These are phyloP conservation scores for Azorinus chamasolen DNA, from an alignment of 2,888 invertebrate genomes.

Conservation along the genomic window DNA sequence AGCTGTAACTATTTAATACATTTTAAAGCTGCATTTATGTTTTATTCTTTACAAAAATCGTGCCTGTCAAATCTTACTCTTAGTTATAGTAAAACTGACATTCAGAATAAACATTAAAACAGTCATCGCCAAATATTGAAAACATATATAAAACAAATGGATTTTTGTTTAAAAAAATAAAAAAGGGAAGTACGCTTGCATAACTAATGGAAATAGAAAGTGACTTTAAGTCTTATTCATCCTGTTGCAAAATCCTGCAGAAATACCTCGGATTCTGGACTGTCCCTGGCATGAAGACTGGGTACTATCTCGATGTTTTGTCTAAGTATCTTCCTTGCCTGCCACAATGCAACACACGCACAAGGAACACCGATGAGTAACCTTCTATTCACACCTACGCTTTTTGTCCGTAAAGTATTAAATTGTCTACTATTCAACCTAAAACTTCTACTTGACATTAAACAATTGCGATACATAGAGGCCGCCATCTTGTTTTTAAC, in stretches of 20 bases:
- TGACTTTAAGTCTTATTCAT: too few relatives aligned
- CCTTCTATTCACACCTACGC: constrained; percentile 28
- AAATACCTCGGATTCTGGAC: constrained; percentile 16
- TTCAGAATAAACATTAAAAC: too few relatives aligned
- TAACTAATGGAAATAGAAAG: neutral
- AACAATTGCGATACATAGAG: constrained; percentile 44
- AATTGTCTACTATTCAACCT: constrained; percentile 43
- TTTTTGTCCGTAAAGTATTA: constrained; percentile 24
- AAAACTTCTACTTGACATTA: constrained; percentile 19
- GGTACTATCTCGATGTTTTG: constrained; percentile 39
- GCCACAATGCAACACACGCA: constrained; percentile 37
- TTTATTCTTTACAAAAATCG: too few relatives aligned
- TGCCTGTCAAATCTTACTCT: too few relatives aligned
- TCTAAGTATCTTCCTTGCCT: constrained; percentile 27
- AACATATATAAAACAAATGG: too few relatives aligned
- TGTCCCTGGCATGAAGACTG: constrained; percentile 42
- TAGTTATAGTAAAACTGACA: too few relatives aligned
- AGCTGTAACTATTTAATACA: too few relatives aligned
- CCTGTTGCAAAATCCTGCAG: too few relatives aligned
- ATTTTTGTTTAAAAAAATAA: too few relatives aligned
- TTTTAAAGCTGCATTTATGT: too few relatives aligned
- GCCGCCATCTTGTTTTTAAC: constrained; percentile 56
- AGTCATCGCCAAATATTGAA: too few relatives aligned
- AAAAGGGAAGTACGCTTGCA: too few relatives aligned
- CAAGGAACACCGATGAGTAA: constrained; percentile 55